Base-by-base conservation (phyloP, 2,797 vertebrate species). In the Macroramphosus scolopax region DNA sequence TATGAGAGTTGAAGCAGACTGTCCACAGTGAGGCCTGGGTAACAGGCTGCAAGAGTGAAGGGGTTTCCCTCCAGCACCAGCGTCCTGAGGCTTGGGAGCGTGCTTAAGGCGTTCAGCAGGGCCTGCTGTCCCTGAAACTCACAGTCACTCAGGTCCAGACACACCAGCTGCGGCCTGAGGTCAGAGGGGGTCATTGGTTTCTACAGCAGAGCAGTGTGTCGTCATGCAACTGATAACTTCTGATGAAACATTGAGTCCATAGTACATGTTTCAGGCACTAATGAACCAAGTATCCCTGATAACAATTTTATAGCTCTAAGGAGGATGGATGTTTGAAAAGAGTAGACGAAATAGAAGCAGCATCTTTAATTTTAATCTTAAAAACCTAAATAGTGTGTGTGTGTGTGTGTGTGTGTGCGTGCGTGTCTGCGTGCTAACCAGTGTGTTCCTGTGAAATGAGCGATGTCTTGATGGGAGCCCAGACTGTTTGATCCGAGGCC, bases 91-190 rank as follows among this genome's bases (percentile, higher is more conserved):
- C 36, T 63, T 2, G 53, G 58, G 43, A 96, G 81, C 0, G 77
- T 82, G 29, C 57, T 29, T 3, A 96, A 75, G 0, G 77, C 63
- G 0, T 60, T 38, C 1, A 93, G 20, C 54, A 95, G 64, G 37
- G 14, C 35, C 35, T 12, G 60, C 68, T 93, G 89, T 44, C 88
- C 77, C 0, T 73, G 78, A 63, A 96, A 89, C 41, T 66, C 87
- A 49, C 93, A 95, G 74, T 91, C 90, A 56, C 93, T 81, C 77
- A 98, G 80, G 80, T 96, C 93, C 70, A 98, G 87, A 50, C 92
- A 93, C 53, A 93, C 53, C 1, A 96, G 88, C 48, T 78, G 81
- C 32, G 93, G 93, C 94, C 94, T 97, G 61, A 43, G 17, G 44
- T 35, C 44, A n/a, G n/a, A n/a, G n/a, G n/a, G n/a, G n/a, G n/a